Evolutionary conservation across 2,888 invertebrate species (phyloP).

Genomic region (Platypus cylindrus): DNA sequence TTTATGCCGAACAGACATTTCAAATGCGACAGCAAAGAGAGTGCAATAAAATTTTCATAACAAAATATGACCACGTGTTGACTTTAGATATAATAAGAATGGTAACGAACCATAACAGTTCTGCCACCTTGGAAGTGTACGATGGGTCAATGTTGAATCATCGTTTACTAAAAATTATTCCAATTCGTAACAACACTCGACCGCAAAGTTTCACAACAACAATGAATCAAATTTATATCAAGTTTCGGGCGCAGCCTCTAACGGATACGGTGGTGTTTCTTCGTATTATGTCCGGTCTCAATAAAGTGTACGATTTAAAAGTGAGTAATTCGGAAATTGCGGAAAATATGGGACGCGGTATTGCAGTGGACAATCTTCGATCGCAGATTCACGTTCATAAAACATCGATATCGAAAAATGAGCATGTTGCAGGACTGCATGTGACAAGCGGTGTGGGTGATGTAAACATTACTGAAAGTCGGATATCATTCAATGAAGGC

Average conservation of each 20-base stretch:
- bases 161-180: conserved; percentile 56
- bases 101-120: conserved; percentile 60
- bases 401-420: conserved; percentile 73
- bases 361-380: conserved; percentile 82
- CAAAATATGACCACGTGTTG: conserved; percentile 63
- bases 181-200: conserved; percentile 70
- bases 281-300: conserved; percentile 61
- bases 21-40: conserved; percentile 56
- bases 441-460: conserved; percentile 86
- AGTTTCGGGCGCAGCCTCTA: conserved; percentile 61
- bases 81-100: conserved; percentile 79
- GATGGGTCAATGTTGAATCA: conserved; percentile 64
- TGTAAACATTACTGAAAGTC: conserved; percentile 82
- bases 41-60: conserved; percentile 71
- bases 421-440: conserved; percentile 82
- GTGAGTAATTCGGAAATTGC: conserved; percentile 73
- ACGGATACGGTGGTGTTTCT: conserved; percentile 66
- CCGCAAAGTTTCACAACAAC: conserved; percentile 81
- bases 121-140: conserved; percentile 61
- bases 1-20: conserved; percentile 68
- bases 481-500: conserved; percentile 81
- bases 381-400: conserved; percentile 78
- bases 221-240: conserved; percentile 64
- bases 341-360: conserved; percentile 89
- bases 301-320: conserved; percentile 75